phyloP scores from a whole-genome alignment of 2,113 vertebrate genomes.

The Cyanoliseus patagonus region DNA sequence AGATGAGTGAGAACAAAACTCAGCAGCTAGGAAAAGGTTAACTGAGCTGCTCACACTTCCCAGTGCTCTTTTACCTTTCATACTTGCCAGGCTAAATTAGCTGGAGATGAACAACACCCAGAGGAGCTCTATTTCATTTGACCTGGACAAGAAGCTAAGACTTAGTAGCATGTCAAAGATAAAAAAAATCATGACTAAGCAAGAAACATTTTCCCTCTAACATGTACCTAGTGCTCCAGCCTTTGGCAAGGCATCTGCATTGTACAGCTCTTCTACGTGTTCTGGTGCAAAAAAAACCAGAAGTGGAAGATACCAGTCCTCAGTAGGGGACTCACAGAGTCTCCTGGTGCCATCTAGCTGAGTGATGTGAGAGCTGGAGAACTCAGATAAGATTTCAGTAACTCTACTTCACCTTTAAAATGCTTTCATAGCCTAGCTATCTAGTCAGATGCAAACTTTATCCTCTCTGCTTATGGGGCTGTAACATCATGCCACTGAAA shows the following conservation, averaged over 20 bases:
- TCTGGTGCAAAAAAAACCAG: background rate
- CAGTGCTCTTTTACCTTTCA: background rate
- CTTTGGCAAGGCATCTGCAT: background rate
- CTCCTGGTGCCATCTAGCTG: slow-evolving; percentile 37
- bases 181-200: background rate
- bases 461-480: background rate
- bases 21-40: background rate
- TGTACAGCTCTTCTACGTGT: background rate
- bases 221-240: background rate
- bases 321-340: background rate
- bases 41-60: background rate
- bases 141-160: background rate
- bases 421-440: background rate
- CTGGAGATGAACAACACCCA: background rate
- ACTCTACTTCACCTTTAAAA: background rate
- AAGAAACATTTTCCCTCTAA: background rate
- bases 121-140: background rate
- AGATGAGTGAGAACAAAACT: background rate
- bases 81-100: background rate
- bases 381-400: background rate
- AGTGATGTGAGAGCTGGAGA: background rate
- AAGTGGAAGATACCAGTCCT: background rate
- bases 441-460: background rate
- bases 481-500: background rate
- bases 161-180: background rate